A percentile compares a stretch with the other conserved stretches of the same genome.
Evolutionary conservation across 2,797 vertebrate genomes (phyloP).

Genomic region (Triplophysa yarkandensis): DNA sequence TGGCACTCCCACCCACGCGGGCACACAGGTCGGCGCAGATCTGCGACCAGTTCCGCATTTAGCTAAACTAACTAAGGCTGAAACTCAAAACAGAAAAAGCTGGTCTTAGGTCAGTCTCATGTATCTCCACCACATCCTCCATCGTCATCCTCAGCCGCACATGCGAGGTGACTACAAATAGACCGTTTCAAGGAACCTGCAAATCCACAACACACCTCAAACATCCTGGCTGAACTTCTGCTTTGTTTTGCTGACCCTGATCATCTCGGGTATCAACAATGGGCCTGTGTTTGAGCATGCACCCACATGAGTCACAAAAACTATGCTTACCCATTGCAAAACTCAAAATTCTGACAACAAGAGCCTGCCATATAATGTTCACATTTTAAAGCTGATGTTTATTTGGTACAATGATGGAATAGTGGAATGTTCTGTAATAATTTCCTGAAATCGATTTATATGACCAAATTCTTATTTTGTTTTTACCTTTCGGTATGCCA

Average conservation of each 20-base stretch:
- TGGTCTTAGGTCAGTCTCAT: slow-evolving; percentile 10
- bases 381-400: not conserved
- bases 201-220: slow-evolving; percentile 69
- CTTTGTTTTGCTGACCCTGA: slow-evolving; percentile 62
- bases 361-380: not conserved
- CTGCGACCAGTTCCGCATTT: not conserved
- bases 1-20: slow-evolving; percentile 72
- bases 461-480: not conserved
- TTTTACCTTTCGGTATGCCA: not conserved
- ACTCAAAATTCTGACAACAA: not conserved
- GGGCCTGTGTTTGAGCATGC: not conserved
- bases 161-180: slow-evolving; percentile 77
- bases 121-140: slow-evolving; percentile 58
- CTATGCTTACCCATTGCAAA: not conserved
- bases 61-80: not conserved
- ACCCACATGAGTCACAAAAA: not conserved
- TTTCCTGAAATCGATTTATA: too few species aligned
- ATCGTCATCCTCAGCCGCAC: slow-evolving; percentile 64
- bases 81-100: not conserved
- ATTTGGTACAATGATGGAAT: slow-evolving; percentile 15
- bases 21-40: slow-evolving; percentile 8
- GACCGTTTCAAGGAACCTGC: slow-evolving; percentile 73
- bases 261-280: not conserved
- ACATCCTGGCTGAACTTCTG: slow-evolving; percentile 64
- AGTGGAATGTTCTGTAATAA: slow-evolving; percentile 17